Percentiles rank a stretch among this genome's conserved stretches.
Conservation (phyloP, 2,888 invertebrate genomes). For the Psylliodes chrysocephalus region DNA sequence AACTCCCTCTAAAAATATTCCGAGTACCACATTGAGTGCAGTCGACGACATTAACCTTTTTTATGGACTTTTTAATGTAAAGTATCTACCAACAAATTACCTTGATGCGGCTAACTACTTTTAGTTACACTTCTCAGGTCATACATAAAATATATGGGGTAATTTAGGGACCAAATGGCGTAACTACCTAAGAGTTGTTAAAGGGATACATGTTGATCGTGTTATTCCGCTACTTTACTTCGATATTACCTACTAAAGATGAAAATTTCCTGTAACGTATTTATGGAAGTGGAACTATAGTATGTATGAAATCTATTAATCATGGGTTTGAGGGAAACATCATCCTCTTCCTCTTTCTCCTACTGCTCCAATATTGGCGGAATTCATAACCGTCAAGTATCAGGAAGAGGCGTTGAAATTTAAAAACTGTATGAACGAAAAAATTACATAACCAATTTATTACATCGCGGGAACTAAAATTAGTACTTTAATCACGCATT, state of each 20-base stretch:
- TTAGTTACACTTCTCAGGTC: constrained; percentile 12
- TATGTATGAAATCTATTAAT: constrained; percentile 4
- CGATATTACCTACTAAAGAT: neutral
- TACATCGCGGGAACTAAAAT: too few species aligned
- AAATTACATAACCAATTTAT: too few species aligned
- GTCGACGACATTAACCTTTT: constrained; percentile 15
- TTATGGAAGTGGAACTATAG: neutral
- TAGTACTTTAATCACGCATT: too few species aligned
- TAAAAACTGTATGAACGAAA: too few species aligned
- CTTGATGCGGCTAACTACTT: constrained; percentile 6
- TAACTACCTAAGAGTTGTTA: constrained; percentile 2
- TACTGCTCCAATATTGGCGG: neutral
- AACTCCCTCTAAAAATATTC: too few species aligned
- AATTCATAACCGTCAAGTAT: neutral
- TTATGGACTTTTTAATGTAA: constrained; percentile 23
- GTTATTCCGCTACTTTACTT: neutral
- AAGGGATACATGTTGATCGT: neutral
- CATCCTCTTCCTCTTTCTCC: neutral
- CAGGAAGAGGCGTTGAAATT: too few species aligned
- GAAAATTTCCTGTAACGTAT: constrained; percentile 4
- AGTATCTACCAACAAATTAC: constrained; percentile 19
- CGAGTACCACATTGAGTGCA: neutral
- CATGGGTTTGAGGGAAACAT: neutral
- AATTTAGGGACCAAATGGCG: constrained; percentile 6
- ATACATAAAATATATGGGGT: constrained; percentile 10